These are phyloP conservation scores for Apodemus sylvaticus DNA, from an alignment of 2,113 vertebrate genomes.

Conservation along the genomic window DNA sequence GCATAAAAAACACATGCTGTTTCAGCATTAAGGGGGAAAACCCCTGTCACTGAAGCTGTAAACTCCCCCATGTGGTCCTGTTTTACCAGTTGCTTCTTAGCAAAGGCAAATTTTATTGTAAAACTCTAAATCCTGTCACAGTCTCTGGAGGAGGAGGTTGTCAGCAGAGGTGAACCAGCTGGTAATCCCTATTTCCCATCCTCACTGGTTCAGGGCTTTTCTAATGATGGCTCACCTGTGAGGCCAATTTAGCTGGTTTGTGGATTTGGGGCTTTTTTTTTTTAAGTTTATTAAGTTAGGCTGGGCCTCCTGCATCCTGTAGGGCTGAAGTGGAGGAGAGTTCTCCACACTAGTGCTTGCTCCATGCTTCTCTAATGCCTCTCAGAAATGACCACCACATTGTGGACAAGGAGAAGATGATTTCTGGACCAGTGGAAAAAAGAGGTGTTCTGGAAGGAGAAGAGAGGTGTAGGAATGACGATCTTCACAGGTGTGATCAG, in stretches of 20 bases:
- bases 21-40: constrained; percentile 66
- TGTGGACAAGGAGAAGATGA: not conserved
- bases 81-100: constrained; percentile 69
- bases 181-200: not conserved
- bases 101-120: constrained; percentile 67
- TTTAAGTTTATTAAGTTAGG: not conserved
- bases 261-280: not conserved
- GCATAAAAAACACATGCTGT: constrained; percentile 69
- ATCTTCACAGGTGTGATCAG: not conserved
- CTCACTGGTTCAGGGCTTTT: not conserved
- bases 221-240: not conserved
- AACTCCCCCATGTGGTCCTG: constrained; percentile 41
- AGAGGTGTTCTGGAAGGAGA: not conserved
- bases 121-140: constrained; percentile 53
- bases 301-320: not conserved
- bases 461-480: not conserved
- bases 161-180: not conserved
- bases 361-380: not conserved
- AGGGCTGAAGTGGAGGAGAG: not conserved
- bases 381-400: not conserved
- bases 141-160: not conserved
- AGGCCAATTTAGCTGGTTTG: not conserved
- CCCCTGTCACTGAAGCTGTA: constrained; percentile 55
- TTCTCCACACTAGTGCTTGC: not conserved
- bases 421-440: not conserved